A percentile compares a stretch with the other conserved stretches of the same genome.
phyloP scores from a whole-genome alignment of 2,797 vertebrate species.

The Vespertilio murinus region DNA sequence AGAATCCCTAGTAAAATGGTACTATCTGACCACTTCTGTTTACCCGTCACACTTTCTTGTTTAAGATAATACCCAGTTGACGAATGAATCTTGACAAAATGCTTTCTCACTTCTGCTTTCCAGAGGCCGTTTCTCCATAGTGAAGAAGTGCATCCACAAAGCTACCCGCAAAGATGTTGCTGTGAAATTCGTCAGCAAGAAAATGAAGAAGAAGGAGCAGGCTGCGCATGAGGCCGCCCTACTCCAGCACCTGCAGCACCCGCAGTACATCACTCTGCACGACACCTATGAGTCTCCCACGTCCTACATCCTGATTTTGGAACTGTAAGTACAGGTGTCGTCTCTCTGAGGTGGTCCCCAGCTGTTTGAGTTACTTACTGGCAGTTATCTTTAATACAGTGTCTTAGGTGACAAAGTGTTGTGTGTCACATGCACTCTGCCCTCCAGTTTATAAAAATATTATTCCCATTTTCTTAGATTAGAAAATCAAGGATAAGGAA shows the following conservation, averaged over 20 bases:
- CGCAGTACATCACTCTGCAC: conserved; percentile 92
- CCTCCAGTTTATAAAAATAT: background rate
- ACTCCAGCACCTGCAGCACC: conserved; percentile 92
- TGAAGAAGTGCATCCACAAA: conserved; percentile 96
- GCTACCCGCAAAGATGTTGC: conserved; percentile 94
- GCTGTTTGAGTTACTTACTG: background rate
- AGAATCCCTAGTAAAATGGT: conserved; percentile 70
- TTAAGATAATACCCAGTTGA: conserved; percentile 58
- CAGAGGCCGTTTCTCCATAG: conserved; percentile 97
- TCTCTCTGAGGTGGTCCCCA: background rate
- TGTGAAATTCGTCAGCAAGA: conserved; percentile 97
- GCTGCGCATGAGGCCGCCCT: conserved; percentile 95
- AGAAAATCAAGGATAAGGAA: background rate
- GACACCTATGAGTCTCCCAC: conserved; percentile 94
- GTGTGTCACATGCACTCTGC: background rate
- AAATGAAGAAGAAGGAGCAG: conserved; percentile 98
- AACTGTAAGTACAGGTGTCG: conserved; percentile 89
- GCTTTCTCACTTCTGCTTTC: conserved; percentile 29
- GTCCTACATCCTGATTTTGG: conserved; percentile 92
- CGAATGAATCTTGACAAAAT: background rate
- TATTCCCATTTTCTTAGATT: background rate
- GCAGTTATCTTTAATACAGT: background rate
- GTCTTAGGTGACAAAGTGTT: background rate
- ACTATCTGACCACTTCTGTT: conserved; percentile 40
- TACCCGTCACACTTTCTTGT: background rate